These are phyloP conservation scores for Onychomys leucogaster DNA, from an alignment of 2,797 vertebrate species.

Conservation along the genomic window DNA sequence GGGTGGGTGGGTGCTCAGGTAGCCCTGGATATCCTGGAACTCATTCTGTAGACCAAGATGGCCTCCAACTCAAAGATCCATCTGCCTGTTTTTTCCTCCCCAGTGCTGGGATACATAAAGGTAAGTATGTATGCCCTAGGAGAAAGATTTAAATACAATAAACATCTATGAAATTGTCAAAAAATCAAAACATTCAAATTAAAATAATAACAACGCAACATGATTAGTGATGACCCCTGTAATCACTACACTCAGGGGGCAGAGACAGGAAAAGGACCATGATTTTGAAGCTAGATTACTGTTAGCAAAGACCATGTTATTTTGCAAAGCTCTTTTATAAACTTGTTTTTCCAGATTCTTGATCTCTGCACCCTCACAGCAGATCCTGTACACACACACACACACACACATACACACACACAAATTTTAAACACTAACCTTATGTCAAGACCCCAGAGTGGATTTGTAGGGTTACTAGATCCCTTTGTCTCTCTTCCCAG, in stretches of 20 bases:
- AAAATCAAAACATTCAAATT: not conserved
- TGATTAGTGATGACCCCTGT: not conserved
- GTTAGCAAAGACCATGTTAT: not conserved
- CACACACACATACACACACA: not conserved
- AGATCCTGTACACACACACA: not conserved
- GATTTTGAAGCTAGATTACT: not conserved
- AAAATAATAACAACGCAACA: not conserved
- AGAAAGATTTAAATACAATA: not conserved
- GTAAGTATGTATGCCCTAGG: not conserved
- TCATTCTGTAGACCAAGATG: not conserved
- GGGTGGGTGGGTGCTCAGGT: not conserved
- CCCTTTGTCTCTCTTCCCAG: not conserved
- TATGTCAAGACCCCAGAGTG: not conserved
- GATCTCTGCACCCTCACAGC: too few species aligned
- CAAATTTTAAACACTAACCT: not conserved
- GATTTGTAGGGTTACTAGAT: not conserved
- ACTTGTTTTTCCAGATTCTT: not conserved
- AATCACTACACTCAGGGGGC: too few species aligned
- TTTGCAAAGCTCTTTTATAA: not conserved
- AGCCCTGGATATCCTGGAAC: not conserved
- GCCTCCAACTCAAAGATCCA: not conserved
- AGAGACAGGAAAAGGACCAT: not conserved
- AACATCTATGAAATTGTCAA: not conserved
- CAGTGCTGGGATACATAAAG: not conserved
- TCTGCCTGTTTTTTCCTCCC: not conserved